Base-by-base conservation (phyloP, 2,797 vertebrate genomes). In the Xiphorhynchus erythropygius region DNA sequence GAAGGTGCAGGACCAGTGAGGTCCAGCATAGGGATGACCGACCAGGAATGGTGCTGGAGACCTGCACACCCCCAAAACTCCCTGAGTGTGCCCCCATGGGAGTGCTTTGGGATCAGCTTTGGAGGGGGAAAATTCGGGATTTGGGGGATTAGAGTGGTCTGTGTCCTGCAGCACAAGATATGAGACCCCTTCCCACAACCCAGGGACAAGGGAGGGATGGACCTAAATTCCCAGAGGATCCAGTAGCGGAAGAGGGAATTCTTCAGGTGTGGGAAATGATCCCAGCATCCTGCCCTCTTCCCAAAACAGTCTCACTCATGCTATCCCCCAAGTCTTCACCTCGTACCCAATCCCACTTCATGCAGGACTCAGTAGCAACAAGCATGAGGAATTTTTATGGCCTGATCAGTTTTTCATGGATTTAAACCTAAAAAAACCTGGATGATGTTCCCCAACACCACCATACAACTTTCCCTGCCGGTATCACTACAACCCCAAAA, bases 381-480 rank as follows among this genome's bases (percentile, higher is more conserved):
- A 50, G 30, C 41, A 14, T 5, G 42, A 55, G 11, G 23, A 21
- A 46, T 27, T 81, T 74, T 6, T 24, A 16, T 24, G 47, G 12
- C 3, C 4, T 12, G 33, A 32, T 10, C 37, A 41, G 3, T 55
- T 69, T 76, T 56, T 5, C 2, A 2, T 3, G 28, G 57, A 68
- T 90, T 70, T 49, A 35, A 56, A 10, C 14, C 1, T 1, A 28
- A 60, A 69, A 69, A 70, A 5, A 5, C 18, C 25, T 8, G 7
- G 37, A 28, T 3, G 9, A 17, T 44, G 33, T n/a, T 62, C 17
- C 59, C 21, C 28, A 35, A 1, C 3, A 0, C 12, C 46, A 49
- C 49, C 5, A 0, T 2, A 2, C 0, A 1, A 10, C 1, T 25
- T 8, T 6, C 30, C 8, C 11, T 0, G 0, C 15, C n/a, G 28